These are phyloP conservation scores for Pangasius mekongensis DNA, from an alignment of 2,797 vertebrate genomes.

Conservation along the genomic window DNA sequence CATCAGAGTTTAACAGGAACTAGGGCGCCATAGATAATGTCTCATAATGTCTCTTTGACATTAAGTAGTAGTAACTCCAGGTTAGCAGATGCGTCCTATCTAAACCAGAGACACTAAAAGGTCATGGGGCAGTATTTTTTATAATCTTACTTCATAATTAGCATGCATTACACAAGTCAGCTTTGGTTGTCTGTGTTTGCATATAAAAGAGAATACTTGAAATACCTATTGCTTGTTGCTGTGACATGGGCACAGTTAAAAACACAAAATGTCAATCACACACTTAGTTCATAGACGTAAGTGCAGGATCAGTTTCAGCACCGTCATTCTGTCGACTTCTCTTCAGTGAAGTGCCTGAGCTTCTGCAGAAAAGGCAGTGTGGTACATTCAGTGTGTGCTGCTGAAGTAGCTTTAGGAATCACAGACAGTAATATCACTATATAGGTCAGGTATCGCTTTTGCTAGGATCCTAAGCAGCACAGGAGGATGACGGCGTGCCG, in stretches of 20 bases:
- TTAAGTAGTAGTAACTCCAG: too few relatives aligned
- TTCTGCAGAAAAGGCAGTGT: background rate
- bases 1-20: background rate
- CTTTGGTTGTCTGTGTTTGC: background rate
- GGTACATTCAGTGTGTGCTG: background rate
- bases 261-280: background rate
- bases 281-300: background rate
- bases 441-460: constrained; percentile 5
- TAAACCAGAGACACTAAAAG: background rate
- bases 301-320: background rate
- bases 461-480: background rate
- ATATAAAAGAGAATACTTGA: background rate
- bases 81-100: background rate
- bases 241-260: background rate
- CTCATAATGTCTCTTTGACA: background rate
- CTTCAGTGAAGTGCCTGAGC: background rate
- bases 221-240: background rate
- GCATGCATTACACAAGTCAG: background rate
- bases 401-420: background rate
- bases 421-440: background rate
- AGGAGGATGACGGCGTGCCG: background rate
- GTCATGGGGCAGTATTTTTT: background rate
- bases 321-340: background rate
- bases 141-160: too few relatives aligned
- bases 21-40: background rate